Conservation (phyloP, 2,888 invertebrate genomes). For the Pyralis farinalis region DNA sequence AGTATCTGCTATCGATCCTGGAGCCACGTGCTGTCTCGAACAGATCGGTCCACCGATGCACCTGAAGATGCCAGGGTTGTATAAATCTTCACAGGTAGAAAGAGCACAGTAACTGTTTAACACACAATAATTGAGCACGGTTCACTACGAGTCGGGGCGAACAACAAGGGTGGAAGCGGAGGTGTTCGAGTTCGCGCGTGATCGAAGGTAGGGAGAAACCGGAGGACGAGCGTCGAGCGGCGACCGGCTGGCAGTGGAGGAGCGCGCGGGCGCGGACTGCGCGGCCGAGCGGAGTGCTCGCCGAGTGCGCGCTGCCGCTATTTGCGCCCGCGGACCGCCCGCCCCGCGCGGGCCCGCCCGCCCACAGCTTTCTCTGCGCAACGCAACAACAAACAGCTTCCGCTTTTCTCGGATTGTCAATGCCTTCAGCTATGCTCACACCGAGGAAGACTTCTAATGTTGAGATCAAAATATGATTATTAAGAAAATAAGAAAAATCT, state of each 20-base stretch:
- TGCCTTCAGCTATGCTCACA: conserved; percentile 8
- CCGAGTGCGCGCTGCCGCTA: conserved; percentile 64
- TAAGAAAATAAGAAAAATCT: too few species aligned
- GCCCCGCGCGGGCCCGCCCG: conserved; percentile 50
- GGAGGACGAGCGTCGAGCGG: conserved; percentile 12
- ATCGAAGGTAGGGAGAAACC: conserved; percentile 21
- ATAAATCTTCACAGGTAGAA: conserved; percentile 24
- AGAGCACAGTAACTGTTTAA: conserved; percentile 24
- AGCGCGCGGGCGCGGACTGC: conserved; percentile 50
- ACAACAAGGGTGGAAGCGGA: not conserved
- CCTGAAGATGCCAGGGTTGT: conserved; percentile 36
- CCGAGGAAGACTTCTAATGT: not conserved
- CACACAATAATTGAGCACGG: not conserved
- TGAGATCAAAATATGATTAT: not conserved
- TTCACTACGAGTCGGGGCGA: not conserved
- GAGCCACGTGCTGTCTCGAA: conserved; percentile 35
- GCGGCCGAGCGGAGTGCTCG: conserved; percentile 30
- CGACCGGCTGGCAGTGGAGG: conserved; percentile 24
- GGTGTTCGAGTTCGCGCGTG: conserved; percentile 25
- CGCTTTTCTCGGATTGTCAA: conserved; percentile 44
- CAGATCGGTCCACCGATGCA: conserved; percentile 31
- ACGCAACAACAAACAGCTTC: conserved; percentile 56
- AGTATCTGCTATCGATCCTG: conserved; percentile 43
- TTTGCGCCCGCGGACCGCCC: conserved; percentile 65
- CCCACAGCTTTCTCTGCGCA: conserved; percentile 75